These are phyloP conservation scores for Balanococcus diminutus DNA, from an alignment of 2,888 invertebrate genomes.

Conservation along the genomic window DNA sequence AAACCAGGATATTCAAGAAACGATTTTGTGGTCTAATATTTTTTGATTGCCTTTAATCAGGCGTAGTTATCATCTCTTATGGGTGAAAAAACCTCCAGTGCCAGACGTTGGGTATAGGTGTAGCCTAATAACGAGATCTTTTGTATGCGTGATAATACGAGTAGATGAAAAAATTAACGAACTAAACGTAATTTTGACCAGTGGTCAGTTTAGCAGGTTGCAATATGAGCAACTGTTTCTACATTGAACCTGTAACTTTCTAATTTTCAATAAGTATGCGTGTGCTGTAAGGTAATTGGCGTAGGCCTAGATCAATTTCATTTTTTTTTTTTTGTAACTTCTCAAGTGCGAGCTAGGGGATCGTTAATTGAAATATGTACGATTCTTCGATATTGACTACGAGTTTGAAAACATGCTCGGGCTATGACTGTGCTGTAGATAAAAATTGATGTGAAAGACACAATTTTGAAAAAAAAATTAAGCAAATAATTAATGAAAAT, in stretches of 20 bases:
- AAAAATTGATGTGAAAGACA: too few species aligned
- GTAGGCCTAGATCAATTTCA: background rate
- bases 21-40: constrained; percentile 54
- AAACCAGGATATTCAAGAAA: constrained; percentile 51
- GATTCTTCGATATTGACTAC: too few species aligned
- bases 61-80: constrained; percentile 31
- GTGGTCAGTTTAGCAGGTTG: constrained; percentile 31
- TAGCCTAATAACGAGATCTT: constrained; percentile 39
- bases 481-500: too few species aligned
- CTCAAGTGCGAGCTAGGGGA: too few species aligned
- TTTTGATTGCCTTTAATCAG: constrained; percentile 53
- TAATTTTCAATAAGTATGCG: background rate
- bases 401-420: too few species aligned
- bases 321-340: too few species aligned
- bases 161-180: constrained; percentile 46
- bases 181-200: constrained; percentile 50
- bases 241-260: background rate
- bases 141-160: constrained; percentile 44
- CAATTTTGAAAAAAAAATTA: too few species aligned
- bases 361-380: too few species aligned
- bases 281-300: background rate
- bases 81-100: background rate
- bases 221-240: background rate
- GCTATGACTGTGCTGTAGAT: too few species aligned
- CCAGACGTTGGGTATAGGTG: too few species aligned